Evolutionary conservation across 2,888 invertebrate genomes (phyloP).

Genomic region (Melitaea athalia): DNA sequence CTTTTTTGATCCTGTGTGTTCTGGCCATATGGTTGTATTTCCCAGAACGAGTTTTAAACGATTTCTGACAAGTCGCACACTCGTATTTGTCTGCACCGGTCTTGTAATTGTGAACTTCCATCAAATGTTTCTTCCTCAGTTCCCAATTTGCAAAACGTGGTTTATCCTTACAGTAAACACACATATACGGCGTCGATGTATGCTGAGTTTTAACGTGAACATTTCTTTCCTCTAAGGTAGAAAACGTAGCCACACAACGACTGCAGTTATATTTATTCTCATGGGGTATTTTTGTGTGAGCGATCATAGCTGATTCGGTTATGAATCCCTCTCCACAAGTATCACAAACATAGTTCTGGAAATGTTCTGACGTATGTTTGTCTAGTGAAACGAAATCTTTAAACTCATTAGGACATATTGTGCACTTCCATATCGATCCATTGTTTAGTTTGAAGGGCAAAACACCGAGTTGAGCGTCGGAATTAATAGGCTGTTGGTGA

Average conservation of each 20-base stretch:
- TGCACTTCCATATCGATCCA: conserved; percentile 72
- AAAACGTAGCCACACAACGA: conserved; percentile 71
- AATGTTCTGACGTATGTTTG: conserved; percentile 72
- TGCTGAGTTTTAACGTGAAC: conserved; percentile 73
- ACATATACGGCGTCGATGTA: conserved; percentile 70
- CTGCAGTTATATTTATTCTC: conserved; percentile 74
- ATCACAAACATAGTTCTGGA: conserved; percentile 76
- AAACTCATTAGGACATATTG: conserved; percentile 71
- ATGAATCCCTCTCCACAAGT: conserved; percentile 77
- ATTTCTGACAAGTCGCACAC: conserved; percentile 70
- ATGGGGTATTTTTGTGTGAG: conserved; percentile 73
- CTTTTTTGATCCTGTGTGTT: conserved; percentile 71
- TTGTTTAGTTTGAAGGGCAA: conserved; percentile 70
- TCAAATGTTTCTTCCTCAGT: conserved; percentile 67
- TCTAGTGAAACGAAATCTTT: conserved; percentile 72
- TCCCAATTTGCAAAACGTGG: conserved; percentile 77
- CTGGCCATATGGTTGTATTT: conserved; percentile 76
- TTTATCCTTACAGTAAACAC: conserved; percentile 71
- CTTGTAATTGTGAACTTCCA: conserved; percentile 72
- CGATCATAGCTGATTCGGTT: conserved; percentile 73
- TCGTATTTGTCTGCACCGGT: conserved; percentile 73
- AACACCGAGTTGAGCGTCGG: conserved; percentile 69
- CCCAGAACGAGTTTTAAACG: conserved; percentile 73
- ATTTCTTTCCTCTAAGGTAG: conserved; percentile 68
- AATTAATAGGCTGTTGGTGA: conserved; percentile 68